Conservation (phyloP, 1,140 invertebrate species). For the Papilio glaucus region DNA sequence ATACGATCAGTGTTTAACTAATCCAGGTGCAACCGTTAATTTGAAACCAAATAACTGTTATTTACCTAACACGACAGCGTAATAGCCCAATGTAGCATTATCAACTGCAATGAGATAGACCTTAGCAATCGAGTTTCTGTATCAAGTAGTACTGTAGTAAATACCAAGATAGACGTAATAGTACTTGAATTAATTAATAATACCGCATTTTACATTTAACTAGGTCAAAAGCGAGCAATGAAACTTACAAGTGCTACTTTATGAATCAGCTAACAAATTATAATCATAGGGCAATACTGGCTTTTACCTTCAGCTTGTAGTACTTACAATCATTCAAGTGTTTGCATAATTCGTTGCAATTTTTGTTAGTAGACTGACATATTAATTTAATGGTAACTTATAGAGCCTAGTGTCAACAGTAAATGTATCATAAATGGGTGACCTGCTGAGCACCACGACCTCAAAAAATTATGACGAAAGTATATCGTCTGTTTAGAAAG, state of each 20-base stretch:
- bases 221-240: slow-evolving; percentile 24
- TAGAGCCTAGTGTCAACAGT: too few species aligned
- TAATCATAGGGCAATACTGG: not conserved
- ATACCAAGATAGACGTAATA: slow-evolving; percentile 27
- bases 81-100: slow-evolving; percentile 1
- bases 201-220: slow-evolving; percentile 23
- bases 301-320: not conserved
- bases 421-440: too few species aligned
- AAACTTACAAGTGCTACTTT: slow-evolving; percentile 5
- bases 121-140: slow-evolving; percentile 7
- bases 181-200: slow-evolving; percentile 31
- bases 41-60: slow-evolving; percentile 26
- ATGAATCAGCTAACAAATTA: slow-evolving; percentile 2
- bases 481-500: too few species aligned
- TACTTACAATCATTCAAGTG: not conserved
- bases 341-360: not conserved
- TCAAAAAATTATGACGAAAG: too few species aligned
- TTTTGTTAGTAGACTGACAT: too few species aligned
- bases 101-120: slow-evolving; percentile 16
- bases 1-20: slow-evolving; percentile 13
- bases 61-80: slow-evolving; percentile 7
- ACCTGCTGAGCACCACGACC: too few species aligned
- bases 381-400: too few species aligned
- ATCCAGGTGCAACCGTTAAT: slow-evolving; percentile 27
- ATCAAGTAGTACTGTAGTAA: slow-evolving; percentile 10